Evolutionary conservation across 2,888 invertebrate species (phyloP).

Genomic region (Ceraclea dissimilis): DNA sequence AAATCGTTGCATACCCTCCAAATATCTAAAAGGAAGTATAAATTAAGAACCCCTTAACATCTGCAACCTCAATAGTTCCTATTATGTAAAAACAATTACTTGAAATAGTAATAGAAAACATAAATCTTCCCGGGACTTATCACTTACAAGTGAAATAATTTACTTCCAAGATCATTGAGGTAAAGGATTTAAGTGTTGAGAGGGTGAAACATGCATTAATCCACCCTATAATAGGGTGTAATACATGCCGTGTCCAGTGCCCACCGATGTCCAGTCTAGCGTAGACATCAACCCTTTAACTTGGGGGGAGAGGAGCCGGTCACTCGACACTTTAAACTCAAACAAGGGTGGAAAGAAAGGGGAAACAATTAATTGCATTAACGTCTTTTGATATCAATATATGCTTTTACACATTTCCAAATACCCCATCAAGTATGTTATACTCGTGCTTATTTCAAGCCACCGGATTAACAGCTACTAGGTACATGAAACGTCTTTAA

Average conservation of each 20-base stretch:
- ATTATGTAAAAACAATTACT: too few relatives aligned
- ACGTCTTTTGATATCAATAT: too few relatives aligned
- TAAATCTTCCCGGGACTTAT: background rate
- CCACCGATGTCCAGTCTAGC: background rate
- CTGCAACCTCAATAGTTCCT: too few relatives aligned
- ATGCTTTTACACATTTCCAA: too few relatives aligned
- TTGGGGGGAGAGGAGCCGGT: background rate
- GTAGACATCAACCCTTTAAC: background rate
- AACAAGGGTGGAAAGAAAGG: conserved; percentile 1
- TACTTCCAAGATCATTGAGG: conserved; percentile 18
- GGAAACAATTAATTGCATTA: background rate
- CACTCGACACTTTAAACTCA: background rate
- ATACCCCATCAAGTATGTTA: too few relatives aligned
- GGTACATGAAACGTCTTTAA: too few relatives aligned
- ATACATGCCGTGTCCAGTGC: conserved; percentile 8
- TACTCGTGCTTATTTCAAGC: too few relatives aligned
- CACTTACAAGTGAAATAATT: conserved; percentile 15
- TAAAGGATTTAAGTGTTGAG: conserved; percentile 14
- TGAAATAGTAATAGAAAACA: background rate
- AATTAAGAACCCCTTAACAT: too few relatives aligned
- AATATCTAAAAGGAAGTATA: too few relatives aligned
- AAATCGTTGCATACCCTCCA: too few relatives aligned
- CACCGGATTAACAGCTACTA: too few relatives aligned
- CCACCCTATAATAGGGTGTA: conserved; percentile 7
- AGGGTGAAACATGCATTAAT: conserved; percentile 8